Evolutionary conservation across 2,113 vertebrate genomes (phyloP).

Genomic region (Loxodonta africana): DNA sequence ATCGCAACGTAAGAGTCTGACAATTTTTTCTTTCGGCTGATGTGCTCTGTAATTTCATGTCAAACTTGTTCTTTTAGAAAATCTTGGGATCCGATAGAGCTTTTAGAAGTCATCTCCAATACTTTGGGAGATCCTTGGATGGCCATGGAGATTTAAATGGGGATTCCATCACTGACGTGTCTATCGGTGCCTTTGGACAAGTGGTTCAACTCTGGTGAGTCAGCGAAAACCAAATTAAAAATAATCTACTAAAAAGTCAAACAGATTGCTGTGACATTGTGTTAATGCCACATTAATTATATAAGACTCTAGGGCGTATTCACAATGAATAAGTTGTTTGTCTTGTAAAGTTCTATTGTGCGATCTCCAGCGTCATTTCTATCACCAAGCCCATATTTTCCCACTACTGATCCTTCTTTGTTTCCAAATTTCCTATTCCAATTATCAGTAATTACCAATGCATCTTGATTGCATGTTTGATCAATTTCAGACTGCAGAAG

Average conservation of each 20-base stretch:
- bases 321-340: too few species aligned
- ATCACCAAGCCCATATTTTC: too few species aligned
- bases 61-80: slow-evolving; percentile 89
- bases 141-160: slow-evolving; percentile 93
- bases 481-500: too few species aligned
- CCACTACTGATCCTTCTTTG: too few species aligned
- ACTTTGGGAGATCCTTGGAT: slow-evolving; percentile 95
- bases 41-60: neutral
- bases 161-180: slow-evolving; percentile 93
- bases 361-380: too few species aligned
- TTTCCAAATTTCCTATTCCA: too few species aligned
- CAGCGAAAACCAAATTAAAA: neutral
- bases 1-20: neutral
- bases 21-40: neutral
- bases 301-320: neutral
- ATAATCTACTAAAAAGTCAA: neutral
- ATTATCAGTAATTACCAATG: too few species aligned
- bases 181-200: slow-evolving; percentile 93
- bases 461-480: too few species aligned
- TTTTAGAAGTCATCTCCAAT: slow-evolving; percentile 90
- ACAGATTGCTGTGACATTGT: neutral
- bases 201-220: slow-evolving; percentile 96
- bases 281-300: neutral
- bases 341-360: too few species aligned
- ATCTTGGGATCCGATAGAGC: slow-evolving; percentile 91